A percentile compares a stretch with the other conserved stretches of the same genome.
phyloP scores from a whole-genome alignment of 2,888 invertebrate genomes.

The Epinotia bilunana region DNA sequence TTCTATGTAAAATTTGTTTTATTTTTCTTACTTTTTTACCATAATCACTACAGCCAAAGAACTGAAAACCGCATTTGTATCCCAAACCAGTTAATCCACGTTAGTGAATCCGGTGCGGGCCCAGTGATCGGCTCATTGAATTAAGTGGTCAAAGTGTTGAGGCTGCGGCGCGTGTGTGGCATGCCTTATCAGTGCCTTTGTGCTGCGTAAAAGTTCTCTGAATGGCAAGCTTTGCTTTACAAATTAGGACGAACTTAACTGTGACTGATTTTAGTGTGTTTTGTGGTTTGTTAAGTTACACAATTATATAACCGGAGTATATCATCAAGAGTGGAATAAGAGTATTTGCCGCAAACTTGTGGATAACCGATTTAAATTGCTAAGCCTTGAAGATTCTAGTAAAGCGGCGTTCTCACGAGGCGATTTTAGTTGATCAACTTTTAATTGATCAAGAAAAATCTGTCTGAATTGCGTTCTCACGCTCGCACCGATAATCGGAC shows the following conservation, averaged over 20 bases:
- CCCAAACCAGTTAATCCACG: slow-evolving; percentile 28
- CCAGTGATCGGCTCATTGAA: slow-evolving; percentile 61
- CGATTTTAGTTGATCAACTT: too few species aligned
- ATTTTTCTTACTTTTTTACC: background rate
- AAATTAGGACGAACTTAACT: slow-evolving; percentile 10
- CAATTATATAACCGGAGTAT: too few species aligned
- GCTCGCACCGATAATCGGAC: too few species aligned
- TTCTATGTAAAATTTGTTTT: background rate
- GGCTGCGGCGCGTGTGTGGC: slow-evolving; percentile 63
- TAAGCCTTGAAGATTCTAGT: too few species aligned
- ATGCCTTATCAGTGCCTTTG: slow-evolving; percentile 53
- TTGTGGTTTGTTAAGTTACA: background rate
- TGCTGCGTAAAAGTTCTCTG: slow-evolving; percentile 16
- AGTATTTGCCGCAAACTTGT: too few species aligned
- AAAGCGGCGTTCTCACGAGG: too few species aligned
- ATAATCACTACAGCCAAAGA: slow-evolving; percentile 1
- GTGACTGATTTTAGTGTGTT: slow-evolving; percentile 14
- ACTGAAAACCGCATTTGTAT: slow-evolving; percentile 23
- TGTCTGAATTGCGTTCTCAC: too few species aligned
- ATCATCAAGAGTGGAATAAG: too few species aligned
- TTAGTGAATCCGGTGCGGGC: slow-evolving; percentile 16
- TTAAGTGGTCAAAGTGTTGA: slow-evolving; percentile 68
- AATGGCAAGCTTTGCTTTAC: slow-evolving; percentile 23
- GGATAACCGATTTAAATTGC: too few species aligned
- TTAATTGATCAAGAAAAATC: too few species aligned